Evolutionary conservation across 2,888 invertebrate species (phyloP).

Genomic region (Pristionchus entomophagus): DNA sequence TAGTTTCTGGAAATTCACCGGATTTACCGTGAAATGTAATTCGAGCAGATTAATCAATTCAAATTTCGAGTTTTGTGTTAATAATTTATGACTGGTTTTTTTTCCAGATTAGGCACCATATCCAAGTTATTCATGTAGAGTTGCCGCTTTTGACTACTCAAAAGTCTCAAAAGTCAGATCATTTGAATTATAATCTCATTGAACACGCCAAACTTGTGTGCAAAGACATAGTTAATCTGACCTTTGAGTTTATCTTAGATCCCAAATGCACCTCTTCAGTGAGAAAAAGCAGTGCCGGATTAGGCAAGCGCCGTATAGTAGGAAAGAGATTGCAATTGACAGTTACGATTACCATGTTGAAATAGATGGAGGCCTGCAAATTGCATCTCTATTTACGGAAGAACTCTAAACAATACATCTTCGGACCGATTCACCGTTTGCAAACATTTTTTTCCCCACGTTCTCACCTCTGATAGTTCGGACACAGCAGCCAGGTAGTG

Average conservation of each 20-base stretch:
- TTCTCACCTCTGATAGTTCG: background rate
- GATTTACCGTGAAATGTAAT: background rate
- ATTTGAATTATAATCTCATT: background rate
- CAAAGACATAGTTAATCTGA: too few relatives aligned
- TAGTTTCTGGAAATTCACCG: background rate
- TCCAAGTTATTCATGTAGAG: background rate
- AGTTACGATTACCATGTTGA: conserved; percentile 11
- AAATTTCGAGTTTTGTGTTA: background rate
- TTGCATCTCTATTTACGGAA: too few relatives aligned
- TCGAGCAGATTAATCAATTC: background rate
- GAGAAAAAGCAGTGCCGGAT: background rate
- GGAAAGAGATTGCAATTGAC: background rate
- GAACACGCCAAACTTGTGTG: too few relatives aligned
- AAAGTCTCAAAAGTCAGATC: background rate
- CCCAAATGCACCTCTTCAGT: background rate
- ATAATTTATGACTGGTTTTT: too few relatives aligned
- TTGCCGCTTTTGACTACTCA: background rate
- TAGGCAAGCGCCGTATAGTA: background rate
- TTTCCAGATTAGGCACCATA: too few relatives aligned
- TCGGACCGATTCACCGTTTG: too few relatives aligned
- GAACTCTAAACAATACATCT: too few relatives aligned
- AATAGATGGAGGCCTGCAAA: background rate
- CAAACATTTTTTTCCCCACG: too few relatives aligned
- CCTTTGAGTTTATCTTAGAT: background rate
- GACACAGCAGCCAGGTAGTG: background rate